phyloP scores from a whole-genome alignment of 2,113 vertebrate species.

The Eulemur macaco region DNA sequence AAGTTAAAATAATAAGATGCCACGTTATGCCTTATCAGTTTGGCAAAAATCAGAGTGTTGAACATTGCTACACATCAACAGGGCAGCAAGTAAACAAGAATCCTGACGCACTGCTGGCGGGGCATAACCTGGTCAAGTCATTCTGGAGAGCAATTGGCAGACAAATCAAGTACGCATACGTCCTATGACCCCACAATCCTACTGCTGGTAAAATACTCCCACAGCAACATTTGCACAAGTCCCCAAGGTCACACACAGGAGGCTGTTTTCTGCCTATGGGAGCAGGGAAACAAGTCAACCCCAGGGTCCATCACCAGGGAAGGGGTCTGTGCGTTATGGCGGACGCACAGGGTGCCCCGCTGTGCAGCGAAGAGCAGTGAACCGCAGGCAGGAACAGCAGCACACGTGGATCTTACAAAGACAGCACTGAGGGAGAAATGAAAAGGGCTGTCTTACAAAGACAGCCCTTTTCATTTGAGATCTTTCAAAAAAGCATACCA shows the following conservation, averaged over 20 bases:
- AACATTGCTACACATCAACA: not conserved
- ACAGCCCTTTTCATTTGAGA: not conserved
- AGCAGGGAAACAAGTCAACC: not conserved
- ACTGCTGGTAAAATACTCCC: not conserved
- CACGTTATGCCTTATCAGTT: not conserved
- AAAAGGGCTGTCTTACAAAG: no score
- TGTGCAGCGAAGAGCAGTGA: not conserved
- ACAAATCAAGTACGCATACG: not conserved
- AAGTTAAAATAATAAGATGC: not conserved
- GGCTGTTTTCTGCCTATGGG: not conserved
- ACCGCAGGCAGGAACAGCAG: not conserved
- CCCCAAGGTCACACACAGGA: not conserved
- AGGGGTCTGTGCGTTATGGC: not conserved
- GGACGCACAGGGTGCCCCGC: rapidly evolving
- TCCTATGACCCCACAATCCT: not conserved
- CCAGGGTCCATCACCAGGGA: not conserved
- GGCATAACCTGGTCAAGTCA: not conserved
- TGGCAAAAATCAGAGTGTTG: constrained; percentile 28
- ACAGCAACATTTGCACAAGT: not conserved
- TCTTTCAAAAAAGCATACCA: not conserved
- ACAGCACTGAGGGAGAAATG: not conserved
- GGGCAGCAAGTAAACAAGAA: not conserved
- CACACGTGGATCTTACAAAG: not conserved
- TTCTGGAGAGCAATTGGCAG: not conserved
- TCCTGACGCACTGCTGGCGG: not conserved